Conservation (phyloP, 2,888 invertebrate species). For the Bedellia somnulentella region DNA sequence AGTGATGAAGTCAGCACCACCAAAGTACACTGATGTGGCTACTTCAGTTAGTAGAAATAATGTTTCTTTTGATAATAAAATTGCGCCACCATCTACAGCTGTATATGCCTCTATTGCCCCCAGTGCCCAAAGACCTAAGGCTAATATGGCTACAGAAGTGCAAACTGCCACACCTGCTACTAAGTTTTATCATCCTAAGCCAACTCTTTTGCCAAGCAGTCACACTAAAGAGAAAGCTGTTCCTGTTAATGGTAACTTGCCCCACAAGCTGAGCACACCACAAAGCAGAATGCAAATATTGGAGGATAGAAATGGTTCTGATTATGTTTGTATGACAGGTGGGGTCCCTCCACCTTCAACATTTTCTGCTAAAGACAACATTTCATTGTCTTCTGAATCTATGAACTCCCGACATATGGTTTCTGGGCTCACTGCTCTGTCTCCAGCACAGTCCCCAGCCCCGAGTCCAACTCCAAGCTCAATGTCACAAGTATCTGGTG, state of each 20-base stretch:
- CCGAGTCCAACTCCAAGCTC: slow-evolving; percentile 68
- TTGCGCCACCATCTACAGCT: slow-evolving; percentile 47
- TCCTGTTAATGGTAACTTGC: slow-evolving; percentile 31
- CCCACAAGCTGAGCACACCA: slow-evolving; percentile 17
- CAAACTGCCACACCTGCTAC: slow-evolving; percentile 54
- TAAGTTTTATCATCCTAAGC: slow-evolving; percentile 61
- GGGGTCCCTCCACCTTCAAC: slow-evolving; percentile 55
- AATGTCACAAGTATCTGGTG: slow-evolving; percentile 63
- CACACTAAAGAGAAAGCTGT: slow-evolving; percentile 33
- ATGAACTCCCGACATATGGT: slow-evolving; percentile 37
- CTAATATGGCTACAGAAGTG: slow-evolving; percentile 56
- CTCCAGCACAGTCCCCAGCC: slow-evolving; percentile 59
- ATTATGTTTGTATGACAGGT: slow-evolving; percentile 86
- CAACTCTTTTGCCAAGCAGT: slow-evolving; percentile 64
- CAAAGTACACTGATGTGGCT: slow-evolving; percentile 50
- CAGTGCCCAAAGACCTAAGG: slow-evolving; percentile 55
- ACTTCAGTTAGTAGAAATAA: slow-evolving; percentile 35
- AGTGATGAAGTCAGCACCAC: slow-evolving; percentile 51
- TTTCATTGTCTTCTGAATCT: slow-evolving; percentile 36
- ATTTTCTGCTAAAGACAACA: slow-evolving; percentile 42
- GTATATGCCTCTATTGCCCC: slow-evolving; percentile 58
- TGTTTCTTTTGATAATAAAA: slow-evolving; percentile 42
- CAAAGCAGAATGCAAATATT: slow-evolving; percentile 51
- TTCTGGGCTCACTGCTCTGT: slow-evolving; percentile 48
- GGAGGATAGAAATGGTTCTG: slow-evolving; percentile 76